Base-by-base conservation (phyloP, 2,113 vertebrate genomes). In the Cervus canadensis region DNA sequence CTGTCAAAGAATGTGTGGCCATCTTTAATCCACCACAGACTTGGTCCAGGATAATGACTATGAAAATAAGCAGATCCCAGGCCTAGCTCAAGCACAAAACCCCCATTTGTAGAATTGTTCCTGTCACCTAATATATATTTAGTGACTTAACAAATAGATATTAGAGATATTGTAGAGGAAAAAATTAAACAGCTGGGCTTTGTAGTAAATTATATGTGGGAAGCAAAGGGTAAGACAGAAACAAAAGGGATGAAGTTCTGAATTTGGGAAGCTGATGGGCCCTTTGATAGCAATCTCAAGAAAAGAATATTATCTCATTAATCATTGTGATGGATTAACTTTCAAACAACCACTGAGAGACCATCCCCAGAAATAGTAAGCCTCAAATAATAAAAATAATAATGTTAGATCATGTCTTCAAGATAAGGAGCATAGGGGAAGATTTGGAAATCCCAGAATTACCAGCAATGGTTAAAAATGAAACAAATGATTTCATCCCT, bases 401-500 rank as follows among this genome's bases (percentile, higher is more conserved):
- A 59, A 60, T 74, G 16, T 62, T 89, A 67, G 16, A 59, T 88
- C 25, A 36, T 26, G 7, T 89, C 50, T 92, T 87, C 79, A 95
- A 90, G 28, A 17, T 67, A 84, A 92, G 12, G 43, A 78, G 76
- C 54, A 71, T 28, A 90, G 26, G 19, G 57, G 16, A 90, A 87
- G 15, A 74, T 91, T 59, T 97, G 71, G 40, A 74, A 79, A 96
- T 90, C 91, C 85, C n/a, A 87, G 43, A 90, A 95, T 92, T 89
- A 43, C 79, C 93, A 93, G 64, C 79, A 92, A 88, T 57, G 81
- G 95, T 82, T 97, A 93, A 94, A 94, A 96, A 95, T 60, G 17
- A 96, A 94, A 64, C 62, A 85, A 79, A 93, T 45, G 1, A 78
- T 71, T 97, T 94, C 52, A 59, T n/a, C 56, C 71, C 43, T 28